Evolutionary conservation across 2,797 vertebrate genomes (phyloP), one percentile per base, ranked within the genome.

Genomic region (Cichlasoma orientale): DNA sequence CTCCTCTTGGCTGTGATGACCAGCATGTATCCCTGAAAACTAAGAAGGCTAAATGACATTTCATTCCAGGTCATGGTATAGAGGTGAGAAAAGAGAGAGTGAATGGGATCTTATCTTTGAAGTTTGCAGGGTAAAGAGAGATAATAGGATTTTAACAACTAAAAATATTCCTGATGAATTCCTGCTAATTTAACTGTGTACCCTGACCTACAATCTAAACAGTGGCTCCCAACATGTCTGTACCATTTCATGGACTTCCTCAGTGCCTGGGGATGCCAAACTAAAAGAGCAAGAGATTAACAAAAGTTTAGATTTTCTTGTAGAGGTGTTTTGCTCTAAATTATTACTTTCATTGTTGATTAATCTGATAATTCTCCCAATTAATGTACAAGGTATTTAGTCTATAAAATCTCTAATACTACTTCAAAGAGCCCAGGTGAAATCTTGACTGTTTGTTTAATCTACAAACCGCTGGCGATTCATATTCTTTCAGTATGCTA

Each of bases 151-250:
- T 29, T 56, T 10, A 72, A 68, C 27, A 74, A 53, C 36, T 38
- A 29, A 31, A 41, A 79, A 44, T 52, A 21, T 54, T 63, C 72
- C 12, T 27, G 78, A 87, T 61, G n/a, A 75, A 69, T 69, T 31
- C 41, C 23, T 19, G 23, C 54, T 31, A n/a, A 68, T 69, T 78
- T 21, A 59, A 29, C 9, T 13, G 5, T 58, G 12, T 33, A 33
- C 72, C 57, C 56, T 75, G 61, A 68, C 4, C 29, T 70, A 29
- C 75, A 23, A 6, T 72, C 38, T 61, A 69, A 50, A 73, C 86
- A 91, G 90, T 85, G 87, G 85, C 84, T 89, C 81, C 72, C 82
- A 90, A 79, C 73, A 88, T 70, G 76, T 54, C 59, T 29, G 25
- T 50, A 72, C 31, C 18, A 47, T 47, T 50, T 78, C 44, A 4